phyloP scores from a whole-genome alignment of 2,888 invertebrate species.

The Mesodorylaimus sp. region DNA sequence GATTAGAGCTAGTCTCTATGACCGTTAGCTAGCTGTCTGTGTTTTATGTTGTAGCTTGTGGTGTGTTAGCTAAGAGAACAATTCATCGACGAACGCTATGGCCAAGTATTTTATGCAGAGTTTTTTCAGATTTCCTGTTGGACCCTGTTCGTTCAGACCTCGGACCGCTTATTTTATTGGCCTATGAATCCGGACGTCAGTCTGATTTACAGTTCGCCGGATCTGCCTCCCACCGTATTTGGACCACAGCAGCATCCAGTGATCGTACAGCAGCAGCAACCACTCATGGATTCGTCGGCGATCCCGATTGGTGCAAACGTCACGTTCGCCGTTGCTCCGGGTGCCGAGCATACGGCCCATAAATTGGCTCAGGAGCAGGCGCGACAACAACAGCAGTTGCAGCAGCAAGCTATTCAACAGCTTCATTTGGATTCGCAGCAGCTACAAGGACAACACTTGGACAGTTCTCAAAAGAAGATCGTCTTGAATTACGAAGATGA shows the following conservation, averaged over 20 bases:
- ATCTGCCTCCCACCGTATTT: background rate
- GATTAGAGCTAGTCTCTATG: too few species aligned
- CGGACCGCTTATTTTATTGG: background rate
- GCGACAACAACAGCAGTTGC: background rate
- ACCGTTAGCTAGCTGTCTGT: too few species aligned
- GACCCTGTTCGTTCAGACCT: too few species aligned
- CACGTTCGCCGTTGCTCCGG: slow-evolving; percentile 3
- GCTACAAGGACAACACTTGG: slow-evolving; percentile 14
- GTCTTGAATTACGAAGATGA: background rate
- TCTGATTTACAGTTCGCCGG: slow-evolving; percentile 1
- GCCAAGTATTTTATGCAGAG: too few species aligned
- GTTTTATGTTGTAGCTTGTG: too few species aligned
- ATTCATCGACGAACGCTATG: too few species aligned
- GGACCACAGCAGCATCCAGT: background rate
- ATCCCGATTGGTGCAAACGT: background rate
- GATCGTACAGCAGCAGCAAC: background rate
- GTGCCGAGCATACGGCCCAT: background rate
- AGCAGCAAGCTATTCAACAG: background rate
- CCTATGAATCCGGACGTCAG: slow-evolving; percentile 1
- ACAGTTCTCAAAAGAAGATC: slow-evolving; percentile 10
- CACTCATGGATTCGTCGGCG: background rate
- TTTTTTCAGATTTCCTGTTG: too few species aligned
- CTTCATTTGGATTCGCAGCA: background rate
- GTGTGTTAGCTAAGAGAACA: too few species aligned
- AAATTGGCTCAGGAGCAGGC: background rate